Conservation (phyloP, 2,888 invertebrate genomes). For the Drosophila niveifrons region DNA sequence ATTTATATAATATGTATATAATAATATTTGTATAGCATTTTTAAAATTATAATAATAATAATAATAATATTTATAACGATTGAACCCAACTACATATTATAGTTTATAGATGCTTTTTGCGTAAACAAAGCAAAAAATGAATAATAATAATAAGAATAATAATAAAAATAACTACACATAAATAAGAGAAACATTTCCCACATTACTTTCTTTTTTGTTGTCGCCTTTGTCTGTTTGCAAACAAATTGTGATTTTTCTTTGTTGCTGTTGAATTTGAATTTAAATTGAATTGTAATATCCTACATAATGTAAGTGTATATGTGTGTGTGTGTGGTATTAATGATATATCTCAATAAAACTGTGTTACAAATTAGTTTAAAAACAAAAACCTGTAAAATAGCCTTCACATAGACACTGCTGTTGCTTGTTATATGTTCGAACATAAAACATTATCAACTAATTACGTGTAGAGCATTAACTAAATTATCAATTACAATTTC, state of each 20-base stretch:
- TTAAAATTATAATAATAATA: constrained; percentile 49
- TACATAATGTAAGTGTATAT: constrained; percentile 29
- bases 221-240: constrained; percentile 2
- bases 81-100: constrained; percentile 77
- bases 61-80: constrained; percentile 73
- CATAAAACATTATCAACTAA: constrained; percentile 30
- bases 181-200: constrained; percentile 51
- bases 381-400: constrained; percentile 83
- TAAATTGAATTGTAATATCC: constrained; percentile 34
- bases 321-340: constrained; percentile 9
- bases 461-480: constrained; percentile 57
- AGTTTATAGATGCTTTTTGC: constrained; percentile 52
- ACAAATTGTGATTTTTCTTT: constrained; percentile 18
- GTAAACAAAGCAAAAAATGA: constrained; percentile 53
- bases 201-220: background rate
- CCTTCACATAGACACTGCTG: constrained; percentile 72
- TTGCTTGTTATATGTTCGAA: constrained; percentile 33
- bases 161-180: constrained; percentile 64
- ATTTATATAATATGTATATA: constrained; percentile 48
- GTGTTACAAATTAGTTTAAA: constrained; percentile 69
- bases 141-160: constrained; percentile 55
- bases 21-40: constrained; percentile 69
- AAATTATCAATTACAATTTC: constrained; percentile 56
- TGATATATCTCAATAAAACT: constrained; percentile 32
- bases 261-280: constrained; percentile 19